Conservation (phyloP, 2,888 invertebrate species). For the Clanis bilineata region DNA sequence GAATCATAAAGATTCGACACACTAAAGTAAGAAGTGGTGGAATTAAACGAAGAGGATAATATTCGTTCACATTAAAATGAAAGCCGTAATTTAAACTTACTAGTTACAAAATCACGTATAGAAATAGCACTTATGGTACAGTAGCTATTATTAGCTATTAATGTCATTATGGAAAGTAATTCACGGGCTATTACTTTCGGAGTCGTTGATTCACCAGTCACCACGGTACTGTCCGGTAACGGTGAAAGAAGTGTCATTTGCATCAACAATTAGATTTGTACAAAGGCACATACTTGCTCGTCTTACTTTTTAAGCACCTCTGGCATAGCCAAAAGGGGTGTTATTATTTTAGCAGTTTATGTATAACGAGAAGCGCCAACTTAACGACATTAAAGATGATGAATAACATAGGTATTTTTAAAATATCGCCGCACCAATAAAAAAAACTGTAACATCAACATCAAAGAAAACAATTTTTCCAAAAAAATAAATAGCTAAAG, state of each 20-base stretch:
- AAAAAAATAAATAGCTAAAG: too few relatives aligned
- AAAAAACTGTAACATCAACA: too few relatives aligned
- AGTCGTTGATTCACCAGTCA: conserved; percentile 13
- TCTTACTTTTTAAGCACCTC: too few relatives aligned
- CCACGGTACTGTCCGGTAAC: neutral
- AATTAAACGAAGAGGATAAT: neutral
- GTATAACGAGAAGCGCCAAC: too few relatives aligned
- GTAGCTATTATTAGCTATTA: neutral
- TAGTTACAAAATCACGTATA: neutral
- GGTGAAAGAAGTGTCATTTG: conserved; percentile 34
- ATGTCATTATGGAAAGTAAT: conserved; percentile 21
- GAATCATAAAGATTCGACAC: neutral
- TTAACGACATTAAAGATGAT: too few relatives aligned
- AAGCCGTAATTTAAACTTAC: neutral
- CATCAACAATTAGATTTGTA: conserved; percentile 42
- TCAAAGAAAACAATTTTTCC: too few relatives aligned
- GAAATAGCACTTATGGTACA: neutral
- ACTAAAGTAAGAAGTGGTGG: neutral
- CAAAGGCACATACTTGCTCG: neutral
- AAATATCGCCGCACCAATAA: too few relatives aligned
- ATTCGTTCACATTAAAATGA: neutral
- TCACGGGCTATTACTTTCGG: conserved; percentile 10
- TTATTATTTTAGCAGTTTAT: too few relatives aligned
- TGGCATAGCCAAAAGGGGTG: too few relatives aligned
- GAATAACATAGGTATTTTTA: too few relatives aligned